These are phyloP conservation scores for Heterodera carotae DNA, from an alignment of 1,140 invertebrate species.

Conservation along the genomic window DNA sequence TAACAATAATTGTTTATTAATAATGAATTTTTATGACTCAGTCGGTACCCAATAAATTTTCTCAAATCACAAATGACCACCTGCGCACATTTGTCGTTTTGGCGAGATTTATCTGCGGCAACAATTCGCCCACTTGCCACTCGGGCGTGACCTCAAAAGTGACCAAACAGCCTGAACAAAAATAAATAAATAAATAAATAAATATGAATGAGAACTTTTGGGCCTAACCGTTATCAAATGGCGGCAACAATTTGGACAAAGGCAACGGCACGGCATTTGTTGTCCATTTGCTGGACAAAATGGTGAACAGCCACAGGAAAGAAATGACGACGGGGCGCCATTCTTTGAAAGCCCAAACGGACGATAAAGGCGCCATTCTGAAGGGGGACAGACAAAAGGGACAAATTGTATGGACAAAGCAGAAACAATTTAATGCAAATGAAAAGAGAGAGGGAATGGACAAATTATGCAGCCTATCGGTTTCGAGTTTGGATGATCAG, in stretches of 20 bases:
- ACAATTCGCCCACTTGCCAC: background rate
- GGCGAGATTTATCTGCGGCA: constrained; percentile 19
- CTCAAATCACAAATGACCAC: background rate
- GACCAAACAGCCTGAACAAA: constrained; percentile 1
- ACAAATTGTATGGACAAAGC: background rate
- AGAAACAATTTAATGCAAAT: too few relatives aligned
- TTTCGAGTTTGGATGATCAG: background rate
- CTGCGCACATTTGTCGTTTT: constrained; percentile 20
- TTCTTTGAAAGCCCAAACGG: background rate
- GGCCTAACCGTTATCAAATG: constrained; percentile 1
- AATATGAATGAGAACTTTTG: background rate
- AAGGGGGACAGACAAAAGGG: background rate
- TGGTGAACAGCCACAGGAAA: constrained; percentile 4
- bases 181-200: background rate
- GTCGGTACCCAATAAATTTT: background rate
- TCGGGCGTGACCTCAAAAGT: constrained; percentile 26
- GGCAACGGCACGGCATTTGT: constrained; percentile 8
- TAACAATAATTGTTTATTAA: too few relatives aligned
- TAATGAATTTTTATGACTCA: too few relatives aligned
- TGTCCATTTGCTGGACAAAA: background rate
- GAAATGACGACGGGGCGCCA: background rate
- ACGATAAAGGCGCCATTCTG: background rate
- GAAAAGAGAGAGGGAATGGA: too few relatives aligned
- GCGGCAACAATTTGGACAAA: constrained; percentile 7
- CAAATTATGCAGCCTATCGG: too few relatives aligned